Conservation (phyloP, 1,140 invertebrate genomes). For the Drosophila kanapiae region DNA sequence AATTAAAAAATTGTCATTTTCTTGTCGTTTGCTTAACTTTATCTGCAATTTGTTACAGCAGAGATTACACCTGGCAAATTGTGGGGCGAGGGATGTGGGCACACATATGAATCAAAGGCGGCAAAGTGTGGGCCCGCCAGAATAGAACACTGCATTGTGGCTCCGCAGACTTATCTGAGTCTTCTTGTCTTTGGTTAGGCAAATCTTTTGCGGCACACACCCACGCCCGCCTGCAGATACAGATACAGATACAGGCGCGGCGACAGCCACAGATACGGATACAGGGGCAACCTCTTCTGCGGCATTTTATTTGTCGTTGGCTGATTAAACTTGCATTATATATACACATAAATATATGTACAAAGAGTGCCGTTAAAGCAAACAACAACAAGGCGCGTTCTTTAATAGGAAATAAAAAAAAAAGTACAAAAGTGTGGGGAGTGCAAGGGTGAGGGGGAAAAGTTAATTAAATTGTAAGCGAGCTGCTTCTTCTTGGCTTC, state of each 20-base stretch:
- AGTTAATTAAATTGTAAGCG: slow-evolving; percentile 81
- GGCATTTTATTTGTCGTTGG: slow-evolving; percentile 63
- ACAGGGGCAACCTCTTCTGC: slow-evolving; percentile 40
- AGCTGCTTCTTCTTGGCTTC: slow-evolving; percentile 12
- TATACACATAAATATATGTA: slow-evolving; percentile 43
- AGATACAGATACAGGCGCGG: slow-evolving; percentile 5
- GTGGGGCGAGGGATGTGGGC: slow-evolving; percentile 1
- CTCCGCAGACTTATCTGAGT: slow-evolving; percentile 62
- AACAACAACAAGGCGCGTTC: slow-evolving; percentile 65
- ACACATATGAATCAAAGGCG: slow-evolving; percentile 60
- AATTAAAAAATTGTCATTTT: slow-evolving; percentile 81
- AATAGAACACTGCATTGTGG: slow-evolving; percentile 55
- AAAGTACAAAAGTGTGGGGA: background rate
- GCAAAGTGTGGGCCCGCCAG: slow-evolving; percentile 37
- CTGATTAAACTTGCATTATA: slow-evolving; percentile 82
- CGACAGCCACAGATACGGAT: slow-evolving; percentile 13
- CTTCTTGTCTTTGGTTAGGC: slow-evolving; percentile 54
- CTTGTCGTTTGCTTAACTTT: slow-evolving; percentile 77
- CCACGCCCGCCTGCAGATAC: slow-evolving; percentile 19
- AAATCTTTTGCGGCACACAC: slow-evolving; percentile 58
- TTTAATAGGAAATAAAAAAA: slow-evolving; percentile 75
- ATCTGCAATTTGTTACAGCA: slow-evolving; percentile 69
- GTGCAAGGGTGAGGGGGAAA: slow-evolving; percentile 17
- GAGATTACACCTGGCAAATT: slow-evolving; percentile 77
- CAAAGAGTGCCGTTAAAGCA: slow-evolving; percentile 79